Evolutionary conservation across 2,888 invertebrate species (phyloP).

Genomic region (Tubiluchus corallicola): DNA sequence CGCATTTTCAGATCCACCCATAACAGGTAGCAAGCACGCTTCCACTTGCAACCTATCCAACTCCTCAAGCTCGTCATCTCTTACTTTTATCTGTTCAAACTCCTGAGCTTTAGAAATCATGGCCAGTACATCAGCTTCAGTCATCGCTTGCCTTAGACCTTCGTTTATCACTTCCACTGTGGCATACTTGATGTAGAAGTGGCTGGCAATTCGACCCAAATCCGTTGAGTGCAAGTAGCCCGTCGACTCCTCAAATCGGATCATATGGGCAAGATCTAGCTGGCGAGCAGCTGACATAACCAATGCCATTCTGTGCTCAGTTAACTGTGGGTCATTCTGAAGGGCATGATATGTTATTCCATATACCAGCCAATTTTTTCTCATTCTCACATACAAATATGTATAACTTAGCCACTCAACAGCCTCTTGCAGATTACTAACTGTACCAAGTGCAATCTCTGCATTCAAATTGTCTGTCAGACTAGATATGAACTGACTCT

Average conservation of each 20-base stretch:
- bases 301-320: constrained; percentile 52
- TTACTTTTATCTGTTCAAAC: constrained; percentile 83
- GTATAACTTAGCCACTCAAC: constrained; percentile 96
- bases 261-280: constrained; percentile 81
- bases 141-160: constrained; percentile 41
- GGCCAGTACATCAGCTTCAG: constrained; percentile 62
- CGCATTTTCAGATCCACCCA: constrained; percentile 67
- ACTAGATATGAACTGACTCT: constrained; percentile 80
- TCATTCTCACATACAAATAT: constrained; percentile 82
- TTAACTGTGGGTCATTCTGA: constrained; percentile 58
- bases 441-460: constrained; percentile 87
- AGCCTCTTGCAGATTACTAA: constrained; percentile 83
- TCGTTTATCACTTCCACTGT: neutral
- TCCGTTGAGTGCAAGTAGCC: constrained; percentile 42
- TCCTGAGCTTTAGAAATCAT: constrained; percentile 83
- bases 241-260: constrained; percentile 65
- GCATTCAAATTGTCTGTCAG: constrained; percentile 94
- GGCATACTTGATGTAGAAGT: constrained; percentile 56
- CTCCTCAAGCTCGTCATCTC: constrained; percentile 87
- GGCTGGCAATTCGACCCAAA: constrained; percentile 85
- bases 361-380: constrained; percentile 65
- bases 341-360: constrained; percentile 41
- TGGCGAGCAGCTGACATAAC: constrained; percentile 59
- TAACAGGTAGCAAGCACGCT: constrained; percentile 55
- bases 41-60: constrained; percentile 52